Percentiles rank a stretch among this genome's conserved stretches.
phyloP scores from a whole-genome alignment of 2,113 vertebrate genomes.

The Alouatta palliata region DNA sequence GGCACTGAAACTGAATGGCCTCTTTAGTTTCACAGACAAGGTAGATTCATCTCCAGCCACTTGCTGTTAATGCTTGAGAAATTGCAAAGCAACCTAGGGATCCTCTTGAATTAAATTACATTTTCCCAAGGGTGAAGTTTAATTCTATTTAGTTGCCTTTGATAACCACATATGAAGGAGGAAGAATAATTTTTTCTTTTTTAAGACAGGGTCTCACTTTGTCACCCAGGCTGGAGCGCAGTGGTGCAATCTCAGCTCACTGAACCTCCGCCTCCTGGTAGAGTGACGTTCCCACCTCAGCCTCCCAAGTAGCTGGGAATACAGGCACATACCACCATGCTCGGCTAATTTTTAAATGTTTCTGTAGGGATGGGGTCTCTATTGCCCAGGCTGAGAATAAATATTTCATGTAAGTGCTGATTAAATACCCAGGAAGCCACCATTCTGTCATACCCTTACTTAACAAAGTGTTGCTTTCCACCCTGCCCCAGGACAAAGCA shows the following conservation, averaged over 20 bases:
- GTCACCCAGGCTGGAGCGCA: too few species aligned
- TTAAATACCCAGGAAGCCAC: neutral
- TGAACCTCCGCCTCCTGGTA: too few species aligned
- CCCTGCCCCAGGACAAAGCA: neutral
- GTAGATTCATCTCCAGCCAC: neutral
- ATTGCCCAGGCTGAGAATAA: neutral
- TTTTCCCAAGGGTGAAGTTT: neutral
- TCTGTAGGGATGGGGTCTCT: too few species aligned
- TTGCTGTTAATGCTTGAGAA: neutral
- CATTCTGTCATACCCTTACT: neutral
- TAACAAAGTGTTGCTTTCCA: neutral
- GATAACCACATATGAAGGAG: neutral
- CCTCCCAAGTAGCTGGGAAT: too few species aligned
- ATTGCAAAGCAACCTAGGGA: neutral
- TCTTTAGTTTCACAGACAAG: neutral
- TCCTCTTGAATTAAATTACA: neutral
- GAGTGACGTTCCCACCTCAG: too few species aligned
- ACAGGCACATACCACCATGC: too few species aligned
- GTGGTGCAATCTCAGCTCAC: too few species aligned
- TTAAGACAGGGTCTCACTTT: too few species aligned
- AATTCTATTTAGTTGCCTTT: neutral
- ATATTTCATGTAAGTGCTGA: neutral
- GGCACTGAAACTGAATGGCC: neutral
- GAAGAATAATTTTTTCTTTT: neutral
- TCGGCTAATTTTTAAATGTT: too few species aligned